Evolutionary conservation across 1,140 invertebrate species (phyloP), one percentile per base, ranked within the genome.

Genomic region (Bombus cullumanus): DNA sequence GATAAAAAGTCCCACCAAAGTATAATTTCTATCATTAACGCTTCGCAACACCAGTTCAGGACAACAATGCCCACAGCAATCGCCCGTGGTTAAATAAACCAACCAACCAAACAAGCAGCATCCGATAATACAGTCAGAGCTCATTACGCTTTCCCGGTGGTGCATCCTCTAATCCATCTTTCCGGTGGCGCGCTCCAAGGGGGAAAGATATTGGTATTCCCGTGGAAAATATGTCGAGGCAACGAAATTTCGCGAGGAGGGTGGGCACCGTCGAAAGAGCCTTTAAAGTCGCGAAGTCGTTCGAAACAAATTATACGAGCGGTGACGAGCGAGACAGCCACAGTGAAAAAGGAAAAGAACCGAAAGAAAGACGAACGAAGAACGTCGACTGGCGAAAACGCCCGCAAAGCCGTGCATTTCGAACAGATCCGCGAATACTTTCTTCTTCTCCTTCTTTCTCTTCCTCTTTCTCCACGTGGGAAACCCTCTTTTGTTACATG

Each of bases 241-340:
- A 78, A 85, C 75, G 89, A 88, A 87, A 87, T 90, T 90, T 41
- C 84, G 34, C 41, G 64, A 22, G 39, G 78, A 34, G 79, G 39
- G 75, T 9, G 53, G 3, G 57, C 25, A 3, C 25, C 13, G 53
- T 39, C 34, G 53, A 41, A 28, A 64, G 80, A 62, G 41, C 82
- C 82, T 90, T 87, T 81, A 87, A 87, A 90, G 88, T 81, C 89
- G 89, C 81, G 69, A 89, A 85, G 76, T 85, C 69, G 82, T 69
- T 85, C 57, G 89, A 90, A 90, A 90, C 81, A 87, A 90, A 90
- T 90, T 90, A 90, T 75, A 80, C 41, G 34, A 39, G 68, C 34
- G 59, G 78, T 59, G 83, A 86, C 82, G 68, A 77, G 81, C 37
- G 83, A 62, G 43, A 81, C 66, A 39, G 47, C 6, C 41, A 22